phyloP scores from a whole-genome alignment of 2,888 invertebrate species.

The Aquatica leii region DNA sequence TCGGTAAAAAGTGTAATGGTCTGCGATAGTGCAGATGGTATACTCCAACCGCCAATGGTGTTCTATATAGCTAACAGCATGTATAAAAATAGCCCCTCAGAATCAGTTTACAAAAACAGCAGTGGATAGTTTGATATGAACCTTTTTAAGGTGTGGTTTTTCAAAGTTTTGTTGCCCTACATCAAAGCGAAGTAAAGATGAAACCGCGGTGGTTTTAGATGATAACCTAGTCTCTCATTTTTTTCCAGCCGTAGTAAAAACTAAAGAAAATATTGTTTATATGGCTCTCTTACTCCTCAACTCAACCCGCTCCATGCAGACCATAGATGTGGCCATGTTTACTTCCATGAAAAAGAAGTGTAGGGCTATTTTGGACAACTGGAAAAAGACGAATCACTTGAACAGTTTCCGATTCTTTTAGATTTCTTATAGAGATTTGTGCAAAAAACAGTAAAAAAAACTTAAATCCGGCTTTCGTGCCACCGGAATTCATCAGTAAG shows the following conservation, averaged over 20 bases:
- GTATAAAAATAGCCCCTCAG: neutral
- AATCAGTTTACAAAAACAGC: conserved; percentile 5
- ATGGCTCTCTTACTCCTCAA: neutral
- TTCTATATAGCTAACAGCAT: conserved; percentile 45
- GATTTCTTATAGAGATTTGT: neutral
- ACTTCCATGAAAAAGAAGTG: neutral
- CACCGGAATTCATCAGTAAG: neutral
- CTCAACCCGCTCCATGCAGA: neutral
- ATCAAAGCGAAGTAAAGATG: neutral
- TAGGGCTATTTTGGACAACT: neutral
- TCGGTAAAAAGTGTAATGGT: conserved; percentile 50
- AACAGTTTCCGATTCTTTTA: neutral
- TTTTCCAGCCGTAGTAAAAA: neutral
- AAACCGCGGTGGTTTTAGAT: neutral
- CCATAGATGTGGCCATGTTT: neutral
- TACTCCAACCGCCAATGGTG: conserved; percentile 48
- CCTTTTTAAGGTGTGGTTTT: neutral
- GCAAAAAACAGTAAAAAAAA: neutral
- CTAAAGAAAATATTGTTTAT: neutral
- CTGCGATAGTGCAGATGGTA: conserved; percentile 46
- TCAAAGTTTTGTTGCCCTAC: neutral
- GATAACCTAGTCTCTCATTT: neutral
- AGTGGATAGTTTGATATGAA: too few relatives aligned
- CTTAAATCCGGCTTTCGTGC: neutral
- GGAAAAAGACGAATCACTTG: neutral